Percentiles rank a stretch among this genome's conserved stretches.
phyloP scores from a whole-genome alignment of 2,113 vertebrate genomes.

The Prochilodus magdalenae region DNA sequence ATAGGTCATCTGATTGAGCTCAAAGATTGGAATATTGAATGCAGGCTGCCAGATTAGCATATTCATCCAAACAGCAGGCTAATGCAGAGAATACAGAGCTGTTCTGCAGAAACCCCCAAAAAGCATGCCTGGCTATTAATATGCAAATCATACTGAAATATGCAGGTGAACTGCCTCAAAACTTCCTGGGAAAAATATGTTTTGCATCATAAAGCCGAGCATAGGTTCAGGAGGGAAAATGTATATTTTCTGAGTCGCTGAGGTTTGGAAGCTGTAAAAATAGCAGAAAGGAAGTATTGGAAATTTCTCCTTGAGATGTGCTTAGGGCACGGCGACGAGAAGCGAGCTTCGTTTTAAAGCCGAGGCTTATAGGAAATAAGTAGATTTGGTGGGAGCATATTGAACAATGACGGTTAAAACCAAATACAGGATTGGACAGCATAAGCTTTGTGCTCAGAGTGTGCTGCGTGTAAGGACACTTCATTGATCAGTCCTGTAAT shows the following conservation, averaged over 20 bases:
- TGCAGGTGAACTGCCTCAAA: conserved; percentile 33
- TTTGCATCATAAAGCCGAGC: conserved; percentile 48
- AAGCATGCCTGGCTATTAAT: conserved; percentile 35
- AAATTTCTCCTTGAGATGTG: conserved; percentile 44
- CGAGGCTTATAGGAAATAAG: conserved; percentile 29
- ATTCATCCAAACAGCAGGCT: conserved; percentile 15
- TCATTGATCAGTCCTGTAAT: conserved; percentile 38
- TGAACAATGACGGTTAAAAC: conserved; percentile 24
- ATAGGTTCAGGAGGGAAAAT: conserved; percentile 30
- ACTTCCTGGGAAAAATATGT: conserved; percentile 30
- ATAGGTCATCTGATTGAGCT: conserved; percentile 27
- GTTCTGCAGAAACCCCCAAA: conserved; percentile 8
- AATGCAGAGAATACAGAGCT: conserved; percentile 5
- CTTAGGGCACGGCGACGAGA: conserved; percentile 31
- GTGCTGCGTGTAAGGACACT: conserved; percentile 15
- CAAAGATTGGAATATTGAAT: conserved; percentile 3
- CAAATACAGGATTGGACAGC: neutral
- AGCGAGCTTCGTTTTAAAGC: conserved; percentile 31
- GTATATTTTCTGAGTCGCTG: conserved; percentile 39
- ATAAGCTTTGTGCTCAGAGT: conserved; percentile 3
- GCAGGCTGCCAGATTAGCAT: conserved; percentile 26
- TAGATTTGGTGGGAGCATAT: conserved; percentile 24
- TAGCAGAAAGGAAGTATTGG: conserved; percentile 34
- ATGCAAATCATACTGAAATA: conserved; percentile 39
- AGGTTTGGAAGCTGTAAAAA: conserved; percentile 23